These are phyloP conservation scores for Rousettus madagascariensis DNA, from an alignment of 2,797 vertebrate genomes.

Conservation along the genomic window DNA sequence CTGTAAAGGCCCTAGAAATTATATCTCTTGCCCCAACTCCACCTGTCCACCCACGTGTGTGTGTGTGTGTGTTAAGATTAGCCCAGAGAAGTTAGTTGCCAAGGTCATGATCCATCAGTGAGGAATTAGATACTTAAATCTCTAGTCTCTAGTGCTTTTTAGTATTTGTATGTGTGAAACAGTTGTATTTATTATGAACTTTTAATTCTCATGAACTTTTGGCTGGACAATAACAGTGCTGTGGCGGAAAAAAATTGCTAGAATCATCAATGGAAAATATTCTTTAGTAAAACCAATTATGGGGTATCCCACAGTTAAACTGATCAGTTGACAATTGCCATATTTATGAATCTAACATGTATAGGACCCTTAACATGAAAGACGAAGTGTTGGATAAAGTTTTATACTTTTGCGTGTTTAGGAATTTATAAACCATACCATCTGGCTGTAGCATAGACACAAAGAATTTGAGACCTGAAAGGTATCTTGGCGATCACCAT, in stretches of 20 bases:
- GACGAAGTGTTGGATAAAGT: background rate
- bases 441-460: background rate
- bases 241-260: background rate
- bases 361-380: background rate
- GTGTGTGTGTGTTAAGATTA: background rate
- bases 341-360: background rate
- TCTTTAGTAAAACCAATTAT: background rate
- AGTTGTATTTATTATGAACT: background rate
- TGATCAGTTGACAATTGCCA: background rate
- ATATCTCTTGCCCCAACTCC: background rate
- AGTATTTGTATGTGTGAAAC: background rate
- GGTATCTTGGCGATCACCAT: background rate
- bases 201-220: background rate
- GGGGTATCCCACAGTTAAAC: background rate
- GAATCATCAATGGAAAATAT: background rate
- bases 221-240: background rate
- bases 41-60: too few species aligned
- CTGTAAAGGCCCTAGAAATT: background rate
- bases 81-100: background rate
- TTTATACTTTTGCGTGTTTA: background rate
- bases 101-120: background rate
- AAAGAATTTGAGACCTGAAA: background rate
- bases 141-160: background rate
- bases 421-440: background rate
- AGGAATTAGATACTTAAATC: background rate